Evolutionary conservation across 1,140 invertebrate species (phyloP).

Genomic region (Ephestia elutella): DNA sequence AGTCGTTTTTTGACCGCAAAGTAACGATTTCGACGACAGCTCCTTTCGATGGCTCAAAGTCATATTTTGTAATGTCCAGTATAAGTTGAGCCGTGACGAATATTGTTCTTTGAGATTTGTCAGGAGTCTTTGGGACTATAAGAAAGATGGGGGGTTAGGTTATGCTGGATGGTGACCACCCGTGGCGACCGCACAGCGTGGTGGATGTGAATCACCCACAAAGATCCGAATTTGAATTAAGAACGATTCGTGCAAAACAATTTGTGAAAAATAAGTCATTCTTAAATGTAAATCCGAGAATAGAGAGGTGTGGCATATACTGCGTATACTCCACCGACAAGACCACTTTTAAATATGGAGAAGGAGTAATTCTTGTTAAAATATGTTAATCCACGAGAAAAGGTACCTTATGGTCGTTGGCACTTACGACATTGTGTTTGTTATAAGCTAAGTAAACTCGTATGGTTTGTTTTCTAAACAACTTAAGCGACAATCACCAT

Average conservation of each 20-base stretch:
- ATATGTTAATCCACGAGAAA: too few relatives aligned
- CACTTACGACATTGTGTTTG: too few relatives aligned
- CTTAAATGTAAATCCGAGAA: too few relatives aligned
- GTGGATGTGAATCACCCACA: constrained; percentile 35
- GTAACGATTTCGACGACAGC: constrained; percentile 20
- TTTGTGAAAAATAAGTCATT: too few relatives aligned
- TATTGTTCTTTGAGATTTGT: constrained; percentile 8
- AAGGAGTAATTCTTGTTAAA: too few relatives aligned
- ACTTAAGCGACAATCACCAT: too few relatives aligned
- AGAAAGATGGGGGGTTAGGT: constrained; percentile 17
- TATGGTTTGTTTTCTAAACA: too few relatives aligned
- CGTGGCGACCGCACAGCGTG: constrained; percentile 45
- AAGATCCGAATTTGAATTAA: constrained; percentile 26
- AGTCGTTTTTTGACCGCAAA: not conserved
- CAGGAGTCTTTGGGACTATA: constrained; percentile 8
- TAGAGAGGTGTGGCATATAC: too few relatives aligned
- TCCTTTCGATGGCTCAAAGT: constrained; percentile 35
- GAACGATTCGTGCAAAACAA: constrained; percentile 8
- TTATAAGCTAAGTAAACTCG: too few relatives aligned
- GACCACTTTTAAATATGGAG: too few relatives aligned
- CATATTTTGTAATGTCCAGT: constrained; percentile 29
- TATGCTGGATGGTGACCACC: constrained; percentile 36
- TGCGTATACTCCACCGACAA: too few relatives aligned
- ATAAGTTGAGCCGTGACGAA: constrained; percentile 23
- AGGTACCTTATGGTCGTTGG: too few relatives aligned